These are phyloP conservation scores for Phocides pigmalion DNA, from an alignment of 1,140 invertebrate species.

Conservation along the genomic window DNA sequence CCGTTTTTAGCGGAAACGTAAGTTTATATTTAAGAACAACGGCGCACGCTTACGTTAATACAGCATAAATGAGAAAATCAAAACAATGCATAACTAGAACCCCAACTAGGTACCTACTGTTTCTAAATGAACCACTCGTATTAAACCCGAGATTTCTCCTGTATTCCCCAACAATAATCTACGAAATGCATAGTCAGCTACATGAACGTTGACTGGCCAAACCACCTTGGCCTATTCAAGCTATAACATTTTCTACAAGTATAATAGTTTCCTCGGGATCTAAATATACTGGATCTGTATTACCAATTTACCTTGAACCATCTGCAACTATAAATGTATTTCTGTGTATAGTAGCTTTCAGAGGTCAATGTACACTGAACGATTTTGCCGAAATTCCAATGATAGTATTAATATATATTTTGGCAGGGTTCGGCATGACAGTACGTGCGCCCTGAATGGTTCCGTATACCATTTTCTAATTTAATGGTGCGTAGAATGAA, in stretches of 20 bases:
- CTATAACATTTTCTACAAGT: background rate
- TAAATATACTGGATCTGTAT: conserved; percentile 34
- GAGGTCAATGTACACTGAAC: conserved; percentile 2
- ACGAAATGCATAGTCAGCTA: conserved; percentile 44
- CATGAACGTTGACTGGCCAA: conserved; percentile 40
- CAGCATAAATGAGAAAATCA: background rate
- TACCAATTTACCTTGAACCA: conserved; percentile 33
- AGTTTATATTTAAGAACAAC: too few species aligned
- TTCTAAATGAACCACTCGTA: background rate
- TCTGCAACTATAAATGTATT: background rate
- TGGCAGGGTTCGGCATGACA: conserved; percentile 22
- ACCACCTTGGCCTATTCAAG: conserved; percentile 20
- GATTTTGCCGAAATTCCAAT: conserved; percentile 30
- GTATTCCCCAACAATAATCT: conserved; percentile 51
- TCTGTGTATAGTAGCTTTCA: background rate
- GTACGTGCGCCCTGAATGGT: conserved; percentile 15
- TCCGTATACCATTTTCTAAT: conserved; percentile 28
- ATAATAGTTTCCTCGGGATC: conserved; percentile 27
- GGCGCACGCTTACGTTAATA: too few species aligned
- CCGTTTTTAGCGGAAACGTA: too few species aligned
- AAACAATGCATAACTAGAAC: background rate
- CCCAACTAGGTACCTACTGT: conserved; percentile 6
- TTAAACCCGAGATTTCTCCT: conserved; percentile 38
- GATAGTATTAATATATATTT: conserved; percentile 48
- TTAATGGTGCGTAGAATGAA: conserved; percentile 30